These are phyloP conservation scores for Craniophora ligustri DNA, from an alignment of 2,888 invertebrate species.

Conservation along the genomic window DNA sequence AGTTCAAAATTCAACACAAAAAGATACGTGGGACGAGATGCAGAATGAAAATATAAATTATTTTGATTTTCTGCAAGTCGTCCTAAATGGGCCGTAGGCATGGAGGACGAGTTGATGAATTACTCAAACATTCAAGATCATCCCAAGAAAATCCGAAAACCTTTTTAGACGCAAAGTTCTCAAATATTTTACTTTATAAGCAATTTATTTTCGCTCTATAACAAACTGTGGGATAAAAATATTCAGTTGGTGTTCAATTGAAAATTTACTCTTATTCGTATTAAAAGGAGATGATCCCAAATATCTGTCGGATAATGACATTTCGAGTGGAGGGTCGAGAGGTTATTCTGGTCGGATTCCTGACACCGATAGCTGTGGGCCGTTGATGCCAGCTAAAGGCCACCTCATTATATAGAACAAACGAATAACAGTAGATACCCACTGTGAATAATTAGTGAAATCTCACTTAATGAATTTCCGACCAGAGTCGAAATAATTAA, in stretches of 20 bases:
- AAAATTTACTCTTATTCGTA: conserved; percentile 23
- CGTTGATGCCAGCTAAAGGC: conserved; percentile 20
- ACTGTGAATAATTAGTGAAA: conserved; percentile 59
- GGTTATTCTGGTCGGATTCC: conserved; percentile 38
- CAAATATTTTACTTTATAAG: conserved; percentile 38
- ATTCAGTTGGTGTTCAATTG: conserved; percentile 40
- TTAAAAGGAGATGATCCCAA: conserved; percentile 24
- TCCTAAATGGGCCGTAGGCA: too few species aligned
- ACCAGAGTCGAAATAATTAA: conserved; percentile 56
- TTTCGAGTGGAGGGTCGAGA: conserved; percentile 42
- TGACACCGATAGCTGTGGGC: conserved; percentile 36
- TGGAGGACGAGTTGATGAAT: too few species aligned
- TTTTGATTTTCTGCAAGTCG: too few species aligned
- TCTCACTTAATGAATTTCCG: conserved; percentile 57
- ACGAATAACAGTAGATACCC: conserved; percentile 41
- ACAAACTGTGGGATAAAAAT: conserved; percentile 32
- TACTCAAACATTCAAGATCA: background rate
- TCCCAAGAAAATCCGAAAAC: background rate
- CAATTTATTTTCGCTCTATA: conserved; percentile 34
- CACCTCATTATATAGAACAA: conserved; percentile 43
- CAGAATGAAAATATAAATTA: too few species aligned
- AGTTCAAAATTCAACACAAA: too few species aligned
- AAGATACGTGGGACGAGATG: too few species aligned
- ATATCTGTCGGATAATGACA: conserved; percentile 45
- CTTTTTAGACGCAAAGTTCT: conserved; percentile 24